Percentiles rank a stretch among this genome's conserved stretches.
Conservation (phyloP, 1,140 invertebrate genomes). For the Agrilus planipennis region DNA sequence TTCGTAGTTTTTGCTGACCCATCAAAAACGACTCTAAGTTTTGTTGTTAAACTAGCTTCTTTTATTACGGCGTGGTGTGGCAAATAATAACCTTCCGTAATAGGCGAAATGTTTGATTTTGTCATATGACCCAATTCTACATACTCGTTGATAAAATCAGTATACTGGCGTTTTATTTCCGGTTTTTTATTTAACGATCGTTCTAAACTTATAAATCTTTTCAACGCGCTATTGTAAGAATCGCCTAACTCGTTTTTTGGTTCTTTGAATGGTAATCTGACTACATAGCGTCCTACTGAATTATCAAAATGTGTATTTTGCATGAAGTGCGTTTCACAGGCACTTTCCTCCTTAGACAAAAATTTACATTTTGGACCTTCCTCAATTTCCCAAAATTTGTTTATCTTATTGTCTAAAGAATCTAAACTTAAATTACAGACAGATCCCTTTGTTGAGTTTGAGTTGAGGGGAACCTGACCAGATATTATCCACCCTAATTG, state of each 20-base stretch:
- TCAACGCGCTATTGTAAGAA: neutral
- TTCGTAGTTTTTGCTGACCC: slow-evolving; percentile 14
- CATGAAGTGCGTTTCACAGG: neutral
- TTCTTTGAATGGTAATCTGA: slow-evolving; percentile 1
- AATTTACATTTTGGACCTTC: neutral
- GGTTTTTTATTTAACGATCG: neutral
- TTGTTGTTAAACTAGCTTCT: slow-evolving; percentile 23
- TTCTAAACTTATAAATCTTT: neutral
- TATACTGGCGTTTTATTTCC: neutral
- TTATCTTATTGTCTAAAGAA: neutral
- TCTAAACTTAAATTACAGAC: neutral
- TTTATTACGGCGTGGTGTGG: no score
- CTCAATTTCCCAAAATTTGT: neutral
- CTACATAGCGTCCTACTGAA: neutral
- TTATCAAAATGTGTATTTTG: neutral
- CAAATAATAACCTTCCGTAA: neutral
- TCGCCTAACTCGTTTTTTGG: neutral
- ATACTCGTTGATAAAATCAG: neutral
- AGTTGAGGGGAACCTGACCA: slow-evolving; percentile 1
- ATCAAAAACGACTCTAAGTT: slow-evolving; percentile 16
- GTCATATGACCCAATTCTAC: slow-evolving; percentile 1
- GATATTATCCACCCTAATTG: slow-evolving; percentile 10
- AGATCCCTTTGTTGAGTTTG: neutral
- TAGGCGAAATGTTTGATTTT: neutral
- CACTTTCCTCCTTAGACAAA: neutral